A percentile compares a stretch with the other conserved stretches of the same genome.
Evolutionary conservation across 2,888 invertebrate species (phyloP).

Genomic region (Phengaris alcon): DNA sequence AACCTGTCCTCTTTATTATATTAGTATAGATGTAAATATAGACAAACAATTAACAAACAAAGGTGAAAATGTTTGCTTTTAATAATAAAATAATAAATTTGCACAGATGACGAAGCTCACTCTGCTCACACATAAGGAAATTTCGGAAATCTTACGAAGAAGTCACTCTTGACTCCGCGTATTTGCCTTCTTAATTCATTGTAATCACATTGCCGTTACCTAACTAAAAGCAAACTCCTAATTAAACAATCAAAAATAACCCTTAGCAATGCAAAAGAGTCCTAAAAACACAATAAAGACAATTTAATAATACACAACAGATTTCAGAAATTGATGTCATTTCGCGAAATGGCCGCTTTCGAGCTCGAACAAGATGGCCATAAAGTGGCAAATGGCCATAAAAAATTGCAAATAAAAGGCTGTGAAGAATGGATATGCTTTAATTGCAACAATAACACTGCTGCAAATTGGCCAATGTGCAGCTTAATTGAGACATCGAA

Average conservation of each 20-base stretch:
- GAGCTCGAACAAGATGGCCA: neutral
- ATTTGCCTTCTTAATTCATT: neutral
- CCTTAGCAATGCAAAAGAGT: neutral
- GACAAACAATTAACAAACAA: too few relatives aligned
- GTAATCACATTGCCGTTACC: neutral
- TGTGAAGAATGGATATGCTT: neutral
- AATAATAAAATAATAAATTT: too few relatives aligned
- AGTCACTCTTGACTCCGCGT: neutral
- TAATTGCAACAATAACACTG: conserved; percentile 21
- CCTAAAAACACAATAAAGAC: neutral
- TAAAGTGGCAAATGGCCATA: neutral
- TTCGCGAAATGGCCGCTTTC: neutral
- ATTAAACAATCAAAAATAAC: neutral
- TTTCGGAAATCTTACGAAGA: neutral
- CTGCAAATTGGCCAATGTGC: conserved; percentile 62
- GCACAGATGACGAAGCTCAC: too few relatives aligned
- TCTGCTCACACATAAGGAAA: neutral
- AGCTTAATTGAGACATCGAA: conserved; percentile 67
- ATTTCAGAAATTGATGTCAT: neutral
- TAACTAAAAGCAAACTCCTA: neutral
- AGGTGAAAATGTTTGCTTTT: too few relatives aligned
- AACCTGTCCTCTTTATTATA: too few relatives aligned
- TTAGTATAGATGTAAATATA: too few relatives aligned
- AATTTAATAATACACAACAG: neutral
- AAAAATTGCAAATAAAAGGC: neutral